Percentiles rank a stretch among this genome's conserved stretches.
These are phyloP conservation scores for Halcyon malimbica DNA, from an alignment of 2,113 vertebrate genomes.

Conservation along the genomic window DNA sequence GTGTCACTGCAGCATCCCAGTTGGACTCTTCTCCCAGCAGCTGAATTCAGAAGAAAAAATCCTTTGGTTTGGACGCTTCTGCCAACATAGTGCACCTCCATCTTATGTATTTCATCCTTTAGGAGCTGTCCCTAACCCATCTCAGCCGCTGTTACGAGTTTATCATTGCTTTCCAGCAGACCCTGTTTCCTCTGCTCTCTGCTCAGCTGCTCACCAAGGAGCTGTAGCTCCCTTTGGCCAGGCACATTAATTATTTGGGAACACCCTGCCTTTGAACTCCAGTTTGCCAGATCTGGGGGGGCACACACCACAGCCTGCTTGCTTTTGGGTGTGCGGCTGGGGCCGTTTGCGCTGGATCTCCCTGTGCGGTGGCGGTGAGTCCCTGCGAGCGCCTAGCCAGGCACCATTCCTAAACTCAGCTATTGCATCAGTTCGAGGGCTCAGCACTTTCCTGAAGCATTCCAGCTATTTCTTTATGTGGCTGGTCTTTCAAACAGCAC, in stretches of 20 bases:
- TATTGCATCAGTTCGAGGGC: not conserved
- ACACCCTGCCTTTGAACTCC: not conserved
- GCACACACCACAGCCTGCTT: not conserved
- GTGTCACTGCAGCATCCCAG: not conserved
- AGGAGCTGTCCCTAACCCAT: not conserved
- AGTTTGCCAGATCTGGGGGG: not conserved
- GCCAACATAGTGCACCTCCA: not conserved
- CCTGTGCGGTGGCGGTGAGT: fast-evolving
- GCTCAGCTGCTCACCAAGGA: not conserved
- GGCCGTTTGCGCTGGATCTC: not conserved
- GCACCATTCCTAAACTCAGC: not conserved
- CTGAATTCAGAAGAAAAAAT: not conserved
- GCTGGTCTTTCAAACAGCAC: not conserved
- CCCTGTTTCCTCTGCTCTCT: not conserved
- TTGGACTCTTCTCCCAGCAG: fast-evolving
- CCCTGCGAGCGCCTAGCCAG: not conserved
- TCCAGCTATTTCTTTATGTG: constrained; percentile 40
- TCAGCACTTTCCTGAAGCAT: constrained; percentile 11
- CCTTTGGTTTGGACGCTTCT: not conserved
- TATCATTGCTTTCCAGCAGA: not conserved
- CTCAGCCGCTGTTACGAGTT: fast-evolving
- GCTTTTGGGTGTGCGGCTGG: fast-evolving
- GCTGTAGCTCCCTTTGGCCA: not conserved
- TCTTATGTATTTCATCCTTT: not conserved
- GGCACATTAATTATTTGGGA: not conserved